phyloP scores from a whole-genome alignment of 2,888 invertebrate species.

The Parnassius orleans region DNA sequence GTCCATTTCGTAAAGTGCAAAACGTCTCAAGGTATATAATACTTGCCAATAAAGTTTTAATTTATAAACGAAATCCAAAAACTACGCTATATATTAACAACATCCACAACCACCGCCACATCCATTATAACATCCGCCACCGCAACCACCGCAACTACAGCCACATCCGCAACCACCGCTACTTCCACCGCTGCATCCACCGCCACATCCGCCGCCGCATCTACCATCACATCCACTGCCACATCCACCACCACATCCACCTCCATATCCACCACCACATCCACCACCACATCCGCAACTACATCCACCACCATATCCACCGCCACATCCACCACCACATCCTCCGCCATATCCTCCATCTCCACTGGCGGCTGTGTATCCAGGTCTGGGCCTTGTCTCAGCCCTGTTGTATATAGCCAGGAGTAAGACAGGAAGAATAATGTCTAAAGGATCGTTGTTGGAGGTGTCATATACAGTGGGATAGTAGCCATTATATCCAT shows the following conservation, averaged over 20 bases:
- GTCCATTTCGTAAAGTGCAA: too few species aligned
- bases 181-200: constrained; percentile 17
- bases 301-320: too few species aligned
- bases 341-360: too few species aligned
- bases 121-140: constrained; percentile 7
- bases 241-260: constrained; percentile 14
- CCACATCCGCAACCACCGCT: constrained; percentile 2
- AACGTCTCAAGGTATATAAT: too few species aligned
- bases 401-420: constrained; percentile 37
- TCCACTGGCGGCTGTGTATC: too few species aligned
- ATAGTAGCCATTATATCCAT: constrained; percentile 20
- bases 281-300: too few species aligned
- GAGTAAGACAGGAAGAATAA: constrained; percentile 47
- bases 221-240: constrained; percentile 6
- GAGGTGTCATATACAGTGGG: constrained; percentile 23
- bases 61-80: too few species aligned
- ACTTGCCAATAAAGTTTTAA: too few species aligned
- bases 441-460: constrained; percentile 41
- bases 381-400: not conserved
- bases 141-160: not conserved
- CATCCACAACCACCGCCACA: constrained; percentile 8
- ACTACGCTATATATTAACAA: not conserved
- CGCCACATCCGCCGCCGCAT: constrained; percentile 29
- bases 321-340: too few species aligned
- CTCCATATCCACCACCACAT: too few species aligned